These are phyloP conservation scores for Todiramphus chloris DNA, from an alignment of 2,113 vertebrate species.

Conservation along the genomic window DNA sequence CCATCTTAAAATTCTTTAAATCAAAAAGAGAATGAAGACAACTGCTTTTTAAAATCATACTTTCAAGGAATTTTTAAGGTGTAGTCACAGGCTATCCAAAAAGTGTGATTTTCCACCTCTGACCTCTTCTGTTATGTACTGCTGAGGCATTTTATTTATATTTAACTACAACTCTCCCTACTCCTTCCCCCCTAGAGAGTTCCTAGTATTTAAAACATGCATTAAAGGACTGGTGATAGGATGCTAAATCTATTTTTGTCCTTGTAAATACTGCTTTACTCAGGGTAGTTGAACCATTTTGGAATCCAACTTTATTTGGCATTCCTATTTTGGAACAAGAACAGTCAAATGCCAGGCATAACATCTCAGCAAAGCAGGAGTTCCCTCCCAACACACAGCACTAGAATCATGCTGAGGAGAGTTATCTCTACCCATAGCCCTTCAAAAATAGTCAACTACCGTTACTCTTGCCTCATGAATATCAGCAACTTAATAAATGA, in stretches of 20 bases:
- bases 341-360: constrained; percentile 35
- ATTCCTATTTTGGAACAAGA: constrained; percentile 35
- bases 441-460: not conserved
- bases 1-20: not conserved
- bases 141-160: constrained; percentile 6
- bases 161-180: not conserved
- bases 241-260: constrained; percentile 10
- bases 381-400: not conserved
- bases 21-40: not conserved
- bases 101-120: not conserved
- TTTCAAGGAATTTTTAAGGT: not conserved
- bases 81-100: not conserved
- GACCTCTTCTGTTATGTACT: constrained; percentile 13
- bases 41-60: not conserved
- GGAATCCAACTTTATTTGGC: constrained; percentile 38
- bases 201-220: constrained; percentile 38
- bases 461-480: not conserved
- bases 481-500: not conserved
- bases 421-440: not conserved
- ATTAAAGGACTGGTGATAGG: not conserved
- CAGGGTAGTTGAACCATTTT: not conserved
- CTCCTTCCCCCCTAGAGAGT: not conserved
- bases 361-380: not conserved
- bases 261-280: constrained; percentile 33
- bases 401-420: not conserved